Conservation (phyloP, 2,113 vertebrate species). For the Perca flavescens region DNA sequence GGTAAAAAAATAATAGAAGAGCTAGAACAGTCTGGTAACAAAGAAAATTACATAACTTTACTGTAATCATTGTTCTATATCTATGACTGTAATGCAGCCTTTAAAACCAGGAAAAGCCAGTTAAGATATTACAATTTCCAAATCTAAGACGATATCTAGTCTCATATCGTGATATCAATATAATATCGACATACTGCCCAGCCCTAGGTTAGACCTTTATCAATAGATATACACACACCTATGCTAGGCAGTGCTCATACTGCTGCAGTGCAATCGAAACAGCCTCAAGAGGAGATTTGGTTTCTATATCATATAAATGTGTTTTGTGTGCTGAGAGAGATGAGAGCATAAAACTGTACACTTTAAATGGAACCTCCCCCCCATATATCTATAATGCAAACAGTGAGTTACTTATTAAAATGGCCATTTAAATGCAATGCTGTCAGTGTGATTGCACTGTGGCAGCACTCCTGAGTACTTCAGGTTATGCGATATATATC, state of each 20-base stretch:
- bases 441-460: conserved; percentile 45
- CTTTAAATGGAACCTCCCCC: conserved; percentile 43
- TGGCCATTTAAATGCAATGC: conserved; percentile 55
- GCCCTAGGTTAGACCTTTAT: conserved; percentile 17
- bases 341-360: conserved; percentile 27
- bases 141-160: no score
- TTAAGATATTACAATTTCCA: no score
- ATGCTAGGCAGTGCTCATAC: neutral
- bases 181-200: no score
- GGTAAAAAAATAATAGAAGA: no score
- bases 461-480: conserved; percentile 41
- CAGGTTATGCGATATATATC: conserved; percentile 20
- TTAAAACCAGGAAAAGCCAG: no score
- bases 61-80: no score
- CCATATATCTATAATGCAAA: conserved; percentile 58
- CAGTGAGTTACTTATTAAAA: conserved; percentile 72
- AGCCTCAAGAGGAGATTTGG: conserved; percentile 40
- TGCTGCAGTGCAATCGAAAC: conserved; percentile 49
- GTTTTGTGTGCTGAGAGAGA: conserved; percentile 31
- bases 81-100: no score
- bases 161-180: no score
- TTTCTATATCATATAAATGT: conserved; percentile 44
- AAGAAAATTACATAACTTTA: no score
- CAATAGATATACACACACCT: conserved; percentile 8
- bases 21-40: no score